Percentiles rank a stretch among this genome's conserved stretches.
Conservation (phyloP, 1,140 invertebrate species). For the Drosophila malerkotliana region DNA sequence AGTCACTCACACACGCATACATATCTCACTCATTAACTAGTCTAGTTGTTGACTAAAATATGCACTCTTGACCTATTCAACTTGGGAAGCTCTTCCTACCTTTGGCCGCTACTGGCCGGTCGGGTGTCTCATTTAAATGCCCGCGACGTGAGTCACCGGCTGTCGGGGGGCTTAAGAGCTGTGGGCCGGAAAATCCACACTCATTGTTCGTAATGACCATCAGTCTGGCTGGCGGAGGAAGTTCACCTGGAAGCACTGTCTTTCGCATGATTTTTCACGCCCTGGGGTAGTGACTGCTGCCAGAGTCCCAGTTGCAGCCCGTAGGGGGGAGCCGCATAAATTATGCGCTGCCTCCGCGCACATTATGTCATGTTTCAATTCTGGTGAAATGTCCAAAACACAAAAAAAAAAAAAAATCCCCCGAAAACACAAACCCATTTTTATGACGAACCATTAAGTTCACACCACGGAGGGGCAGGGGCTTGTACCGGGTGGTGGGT, state of each 20-base stretch:
- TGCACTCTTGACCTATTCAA: too few species aligned
- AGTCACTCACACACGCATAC: conserved; percentile 24
- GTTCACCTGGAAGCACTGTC: conserved; percentile 21
- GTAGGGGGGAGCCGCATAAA: conserved; percentile 38
- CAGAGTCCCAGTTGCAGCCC: conserved; percentile 26
- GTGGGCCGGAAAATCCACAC: conserved; percentile 45
- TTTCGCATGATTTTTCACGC: conserved; percentile 33
- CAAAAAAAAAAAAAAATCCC: conserved; percentile 22
- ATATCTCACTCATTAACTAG: background rate
- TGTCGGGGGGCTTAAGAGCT: conserved; percentile 32
- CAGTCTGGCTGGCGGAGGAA: conserved; percentile 14
- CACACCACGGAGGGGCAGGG: conserved; percentile 41
- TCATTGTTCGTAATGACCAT: conserved; percentile 50
- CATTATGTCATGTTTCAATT: conserved; percentile 72
- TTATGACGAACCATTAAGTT: conserved; percentile 74
- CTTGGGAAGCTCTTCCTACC: background rate
- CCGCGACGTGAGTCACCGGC: conserved; percentile 65
- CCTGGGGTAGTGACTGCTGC: background rate
- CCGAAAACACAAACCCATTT: conserved; percentile 42
- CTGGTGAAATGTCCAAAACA: conserved; percentile 50
- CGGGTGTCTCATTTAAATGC: conserved; percentile 64
- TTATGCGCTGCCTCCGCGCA: conserved; percentile 47
- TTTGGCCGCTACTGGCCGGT: background rate
- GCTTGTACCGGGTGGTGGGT: background rate
- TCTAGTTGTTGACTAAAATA: conserved; percentile 7